A percentile compares a stretch with the other conserved stretches of the same genome.
phyloP scores from a whole-genome alignment of 2,113 vertebrate species.

The Callionymus lyra region DNA sequence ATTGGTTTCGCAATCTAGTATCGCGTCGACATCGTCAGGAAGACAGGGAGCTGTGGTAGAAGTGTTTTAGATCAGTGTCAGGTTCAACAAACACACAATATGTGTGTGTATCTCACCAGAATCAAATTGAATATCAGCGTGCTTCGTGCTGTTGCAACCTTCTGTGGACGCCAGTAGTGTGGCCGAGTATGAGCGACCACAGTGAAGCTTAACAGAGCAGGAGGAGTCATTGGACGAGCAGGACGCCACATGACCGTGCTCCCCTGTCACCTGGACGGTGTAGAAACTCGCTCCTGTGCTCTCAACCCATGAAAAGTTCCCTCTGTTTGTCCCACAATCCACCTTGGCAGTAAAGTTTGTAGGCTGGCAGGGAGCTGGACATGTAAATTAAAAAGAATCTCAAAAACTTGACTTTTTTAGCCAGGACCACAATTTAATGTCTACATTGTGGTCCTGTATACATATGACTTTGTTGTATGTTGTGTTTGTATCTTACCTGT shows the following conservation, averaged over 20 bases:
- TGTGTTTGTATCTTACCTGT: conserved; percentile 47
- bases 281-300: conserved; percentile 33
- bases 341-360: conserved; percentile 36
- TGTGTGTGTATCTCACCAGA: conserved; percentile 32
- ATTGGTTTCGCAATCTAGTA: conserved; percentile 44
- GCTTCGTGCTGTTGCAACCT: conserved; percentile 46
- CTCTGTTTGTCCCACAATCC: conserved; percentile 51
- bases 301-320: conserved; percentile 42
- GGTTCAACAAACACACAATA: not conserved
- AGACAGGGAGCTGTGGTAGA: conserved; percentile 45
- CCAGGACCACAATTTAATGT: no score
- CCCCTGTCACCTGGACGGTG: conserved; percentile 39
- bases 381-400: not conserved
- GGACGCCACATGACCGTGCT: conserved; percentile 34
- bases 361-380: conserved; percentile 49
- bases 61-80: not conserved
- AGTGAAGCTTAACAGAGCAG: conserved; percentile 44
- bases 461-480: no score
- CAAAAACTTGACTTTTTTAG: no score
- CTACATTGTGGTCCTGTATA: no score
- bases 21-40: conserved; percentile 30
- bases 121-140: conserved; percentile 32
- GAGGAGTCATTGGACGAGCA: conserved; percentile 42
- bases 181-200: conserved; percentile 42
- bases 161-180: conserved; percentile 52